Evolutionary conservation across 2,113 vertebrate genomes (phyloP).

Genomic region (Riparia riparia): DNA sequence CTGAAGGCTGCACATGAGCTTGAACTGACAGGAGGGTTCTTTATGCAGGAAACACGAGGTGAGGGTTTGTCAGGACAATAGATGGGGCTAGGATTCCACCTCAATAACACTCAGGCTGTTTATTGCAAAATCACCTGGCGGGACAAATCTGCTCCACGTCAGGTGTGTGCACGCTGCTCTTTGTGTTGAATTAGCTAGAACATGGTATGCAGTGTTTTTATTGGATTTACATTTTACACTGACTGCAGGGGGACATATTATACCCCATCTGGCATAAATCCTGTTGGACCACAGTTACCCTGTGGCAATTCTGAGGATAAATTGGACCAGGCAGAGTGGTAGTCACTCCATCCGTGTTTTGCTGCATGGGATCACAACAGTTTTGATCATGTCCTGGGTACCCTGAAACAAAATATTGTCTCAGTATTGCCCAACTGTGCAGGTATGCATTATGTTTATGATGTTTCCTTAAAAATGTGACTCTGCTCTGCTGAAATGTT

Average conservation of each 20-base stretch:
- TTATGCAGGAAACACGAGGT: neutral
- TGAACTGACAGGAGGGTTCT: neutral
- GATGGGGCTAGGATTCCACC: slow-evolving; percentile 1
- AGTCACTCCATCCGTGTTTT: neutral
- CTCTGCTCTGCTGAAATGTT: neutral
- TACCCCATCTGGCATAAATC: slow-evolving; percentile 15
- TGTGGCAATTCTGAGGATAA: slow-evolving; percentile 8
- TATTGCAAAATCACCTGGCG: slow-evolving; percentile 19
- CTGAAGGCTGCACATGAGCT: neutral
- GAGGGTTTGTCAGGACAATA: neutral
- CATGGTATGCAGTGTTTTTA: neutral
- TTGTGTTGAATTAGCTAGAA: slow-evolving; percentile 40
- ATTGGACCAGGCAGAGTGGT: neutral
- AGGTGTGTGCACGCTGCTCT: neutral
- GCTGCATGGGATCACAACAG: neutral
- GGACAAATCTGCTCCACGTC: slow-evolving; percentile 4
- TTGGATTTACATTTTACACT: neutral
- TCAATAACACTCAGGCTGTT: neutral
- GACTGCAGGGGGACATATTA: slow-evolving; percentile 10
- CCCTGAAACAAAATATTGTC: neutral
- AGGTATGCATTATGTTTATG: neutral
- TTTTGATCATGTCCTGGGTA: neutral
- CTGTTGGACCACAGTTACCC: neutral
- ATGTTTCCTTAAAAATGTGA: neutral
- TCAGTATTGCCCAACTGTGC: neutral